These are phyloP conservation scores for Herpailurus yagouaroundi DNA, from an alignment of 2,113 vertebrate genomes.

Conservation along the genomic window DNA sequence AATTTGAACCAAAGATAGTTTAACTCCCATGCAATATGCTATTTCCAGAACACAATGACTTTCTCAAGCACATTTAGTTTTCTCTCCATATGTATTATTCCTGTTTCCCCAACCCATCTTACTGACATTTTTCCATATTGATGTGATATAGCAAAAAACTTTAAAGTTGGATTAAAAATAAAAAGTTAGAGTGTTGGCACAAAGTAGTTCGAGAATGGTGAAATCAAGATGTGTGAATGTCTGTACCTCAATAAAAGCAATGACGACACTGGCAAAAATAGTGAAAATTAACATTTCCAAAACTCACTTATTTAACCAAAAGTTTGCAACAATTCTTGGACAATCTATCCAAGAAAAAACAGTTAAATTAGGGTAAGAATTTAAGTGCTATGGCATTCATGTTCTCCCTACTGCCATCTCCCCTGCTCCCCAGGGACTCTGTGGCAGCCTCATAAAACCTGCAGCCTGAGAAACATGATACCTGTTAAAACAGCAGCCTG, in stretches of 20 bases:
- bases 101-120: not conserved
- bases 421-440: rapidly evolving
- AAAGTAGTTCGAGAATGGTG: not conserved
- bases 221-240: not conserved
- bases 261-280: not conserved
- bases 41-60: not conserved
- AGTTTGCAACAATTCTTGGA: not conserved
- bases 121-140: not conserved
- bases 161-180: not conserved
- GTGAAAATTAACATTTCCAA: not conserved
- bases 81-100: not conserved
- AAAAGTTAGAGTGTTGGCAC: not conserved
- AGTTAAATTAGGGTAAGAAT: not conserved
- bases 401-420: not conserved
- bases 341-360: not conserved
- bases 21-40: not conserved
- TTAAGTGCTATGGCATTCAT: not conserved
- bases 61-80: not conserved
- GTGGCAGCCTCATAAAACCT: not conserved
- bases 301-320: not conserved
- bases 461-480: not conserved
- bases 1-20: not conserved
- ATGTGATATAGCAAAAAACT: not conserved
- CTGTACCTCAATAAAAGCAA: not conserved
- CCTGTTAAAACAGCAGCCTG: not conserved